Evolutionary conservation across 2,888 invertebrate species (phyloP), one percentile per base, ranked within the genome.

Genomic region (Trissonchulus sp.): DNA sequence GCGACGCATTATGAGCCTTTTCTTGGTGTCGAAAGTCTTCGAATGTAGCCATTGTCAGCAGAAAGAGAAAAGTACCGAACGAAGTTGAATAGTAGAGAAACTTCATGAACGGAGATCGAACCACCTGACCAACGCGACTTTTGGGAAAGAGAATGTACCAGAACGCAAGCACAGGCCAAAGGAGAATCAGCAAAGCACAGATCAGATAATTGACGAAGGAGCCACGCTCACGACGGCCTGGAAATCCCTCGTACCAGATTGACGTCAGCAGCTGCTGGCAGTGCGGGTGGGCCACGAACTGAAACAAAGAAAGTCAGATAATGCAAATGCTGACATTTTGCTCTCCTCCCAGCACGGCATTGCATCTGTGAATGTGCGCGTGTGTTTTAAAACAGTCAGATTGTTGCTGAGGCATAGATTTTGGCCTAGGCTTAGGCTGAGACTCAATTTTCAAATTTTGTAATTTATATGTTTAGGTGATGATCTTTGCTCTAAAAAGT

Each of bases 271-370:
- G 83, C 80, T 88, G 88, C 80, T 88, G 88, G 79, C 88, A 88
- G 80, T 88, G 87, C 0, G 88, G 87, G 79, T 88, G 88, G 2
- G 88, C 86, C 48, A 88, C 88, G 81, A 88, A 88, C 88, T 88
- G 83, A 63, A 81, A 74, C 33, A 74, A 33, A 79, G n/a, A 60
- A 18, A 60, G 60, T n/a, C n/a, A n/a, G n/a, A n/a, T n/a, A n/a
- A n/a, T n/a, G n/a, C n/a, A n/a, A n/a, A n/a, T n/a, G n/a, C n/a
- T n/a, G n/a, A n/a, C n/a, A n/a, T n/a, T n/a, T n/a, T n/a, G n/a
- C n/a, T n/a, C n/a, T n/a, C n/a, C n/a, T n/a, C n/a, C n/a, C n/a
- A n/a, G n/a, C n/a, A n/a, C n/a, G n/a, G n/a, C n/a, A n/a, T n/a
- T n/a, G n/a, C n/a, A n/a, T n/a, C n/a, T n/a, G n/a, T n/a, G n/a